phyloP scores from a whole-genome alignment of 2,797 vertebrate genomes.

The Antennarius maculatus region DNA sequence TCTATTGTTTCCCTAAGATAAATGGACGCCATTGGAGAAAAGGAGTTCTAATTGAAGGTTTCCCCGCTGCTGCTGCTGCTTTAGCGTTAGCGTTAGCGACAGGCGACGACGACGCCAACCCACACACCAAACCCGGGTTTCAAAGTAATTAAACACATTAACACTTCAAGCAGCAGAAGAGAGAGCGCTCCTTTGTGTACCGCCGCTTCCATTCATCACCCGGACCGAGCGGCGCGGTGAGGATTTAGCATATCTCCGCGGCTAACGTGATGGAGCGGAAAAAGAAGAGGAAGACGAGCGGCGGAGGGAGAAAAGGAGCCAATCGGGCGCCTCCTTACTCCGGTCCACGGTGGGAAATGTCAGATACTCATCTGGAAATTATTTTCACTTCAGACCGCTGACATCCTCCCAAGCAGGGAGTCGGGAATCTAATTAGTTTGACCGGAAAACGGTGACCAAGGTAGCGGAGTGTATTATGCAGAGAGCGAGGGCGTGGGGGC shows the following conservation, averaged over 20 bases:
- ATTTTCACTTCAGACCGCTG: conserved; percentile 80
- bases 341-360: conserved; percentile 72
- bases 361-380: conserved; percentile 84
- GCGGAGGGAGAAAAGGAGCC: conserved; percentile 27
- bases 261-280: conserved; percentile 63
- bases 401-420: conserved; percentile 71
- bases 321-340: conserved; percentile 66
- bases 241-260: conserved; percentile 69
- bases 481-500: conserved; percentile 55
- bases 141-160: conserved; percentile 78
- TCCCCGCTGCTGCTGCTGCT: conserved; percentile 47
- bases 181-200: conserved; percentile 64
- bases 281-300: conserved; percentile 10
- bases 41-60: conserved; percentile 67
- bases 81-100: too few species aligned
- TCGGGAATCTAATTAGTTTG: conserved; percentile 81
- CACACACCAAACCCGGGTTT: conserved; percentile 34
- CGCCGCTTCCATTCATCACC: conserved; percentile 67
- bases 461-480: conserved; percentile 71
- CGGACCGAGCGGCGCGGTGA: conserved; percentile 28
- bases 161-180: conserved; percentile 67
- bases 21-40: conserved; percentile 68
- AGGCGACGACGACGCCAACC: conserved; percentile 18
- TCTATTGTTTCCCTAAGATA: conserved; percentile 68
- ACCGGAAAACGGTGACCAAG: conserved; percentile 68